A percentile compares a stretch with the other conserved stretches of the same genome.
phyloP scores from a whole-genome alignment of 2,888 invertebrate genomes.

The Malacosoma neustria region DNA sequence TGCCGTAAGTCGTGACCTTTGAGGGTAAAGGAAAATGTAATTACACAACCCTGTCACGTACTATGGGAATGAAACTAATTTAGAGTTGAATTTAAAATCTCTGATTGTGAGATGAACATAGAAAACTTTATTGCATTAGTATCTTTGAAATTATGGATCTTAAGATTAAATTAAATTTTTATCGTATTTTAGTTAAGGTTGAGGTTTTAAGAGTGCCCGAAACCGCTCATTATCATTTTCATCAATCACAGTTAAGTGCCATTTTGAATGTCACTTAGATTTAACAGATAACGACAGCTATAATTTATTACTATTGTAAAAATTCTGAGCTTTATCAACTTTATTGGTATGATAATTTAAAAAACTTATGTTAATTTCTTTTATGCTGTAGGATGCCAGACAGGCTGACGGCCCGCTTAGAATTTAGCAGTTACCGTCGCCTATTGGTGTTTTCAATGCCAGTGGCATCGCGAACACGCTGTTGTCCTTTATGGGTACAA shows the following conservation, averaged over 20 bases:
- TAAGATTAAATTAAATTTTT: background rate
- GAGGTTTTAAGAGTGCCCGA: background rate
- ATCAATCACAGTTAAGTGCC: conserved; percentile 7
- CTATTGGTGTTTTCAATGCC: too few relatives aligned
- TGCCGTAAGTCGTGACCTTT: conserved; percentile 34
- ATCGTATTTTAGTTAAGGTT: background rate
- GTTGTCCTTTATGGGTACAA: too few relatives aligned
- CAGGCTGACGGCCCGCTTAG: too few relatives aligned
- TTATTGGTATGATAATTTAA: too few relatives aligned
- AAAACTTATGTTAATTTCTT: too few relatives aligned
- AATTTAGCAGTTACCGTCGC: too few relatives aligned
- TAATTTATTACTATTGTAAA: background rate
- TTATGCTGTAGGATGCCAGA: too few relatives aligned
- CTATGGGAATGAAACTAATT: conserved; percentile 64
- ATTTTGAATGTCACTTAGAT: background rate
- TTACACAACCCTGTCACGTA: conserved; percentile 63
- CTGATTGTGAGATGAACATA: conserved; percentile 6
- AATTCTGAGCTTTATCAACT: background rate
- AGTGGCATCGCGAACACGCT: too few relatives aligned
- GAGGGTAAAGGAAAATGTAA: conserved; percentile 45
- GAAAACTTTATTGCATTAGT: background rate
- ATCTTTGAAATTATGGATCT: background rate
- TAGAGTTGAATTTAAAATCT: conserved; percentile 38
- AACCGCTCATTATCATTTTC: conserved; percentile 33
- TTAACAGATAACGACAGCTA: background rate